These are phyloP conservation scores for Rhegmatorhina hoffmannsi DNA, from an alignment of 2,113 vertebrate species.

Conservation along the genomic window DNA sequence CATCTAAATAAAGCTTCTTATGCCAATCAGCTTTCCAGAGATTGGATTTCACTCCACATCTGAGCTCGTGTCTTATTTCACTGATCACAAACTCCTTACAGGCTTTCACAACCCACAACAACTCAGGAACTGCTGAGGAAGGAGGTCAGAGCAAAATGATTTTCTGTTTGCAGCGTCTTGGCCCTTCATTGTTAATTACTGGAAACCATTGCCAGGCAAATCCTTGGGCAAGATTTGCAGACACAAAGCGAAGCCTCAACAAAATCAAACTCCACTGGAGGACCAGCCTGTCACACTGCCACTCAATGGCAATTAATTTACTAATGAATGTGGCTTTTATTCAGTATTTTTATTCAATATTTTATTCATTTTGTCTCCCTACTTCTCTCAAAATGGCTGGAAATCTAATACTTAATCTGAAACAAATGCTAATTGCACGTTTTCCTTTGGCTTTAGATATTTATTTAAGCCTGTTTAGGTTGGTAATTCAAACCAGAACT, in stretches of 20 bases:
- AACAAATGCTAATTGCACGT: background rate
- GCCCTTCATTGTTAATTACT: background rate
- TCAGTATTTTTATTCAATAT: background rate
- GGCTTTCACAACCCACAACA: background rate
- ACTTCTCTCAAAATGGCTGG: background rate
- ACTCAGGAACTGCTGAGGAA: background rate
- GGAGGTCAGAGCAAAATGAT: background rate
- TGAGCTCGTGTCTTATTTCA: background rate
- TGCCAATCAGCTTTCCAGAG: background rate
- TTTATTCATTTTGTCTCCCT: background rate
- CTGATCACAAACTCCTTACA: background rate
- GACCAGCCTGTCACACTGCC: background rate
- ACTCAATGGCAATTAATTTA: background rate
- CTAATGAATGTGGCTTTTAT: background rate
- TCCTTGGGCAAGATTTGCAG: background rate
- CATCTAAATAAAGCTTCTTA: background rate
- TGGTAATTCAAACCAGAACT: background rate
- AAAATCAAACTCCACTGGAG: background rate
- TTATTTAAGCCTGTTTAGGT: background rate
- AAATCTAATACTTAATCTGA: background rate
- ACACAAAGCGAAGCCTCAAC: background rate
- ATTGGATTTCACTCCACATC: background rate
- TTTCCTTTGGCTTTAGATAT: background rate
- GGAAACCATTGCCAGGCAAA: background rate
- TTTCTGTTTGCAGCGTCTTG: background rate